A percentile compares a stretch with the other conserved stretches of the same genome.
These are phyloP conservation scores for Stichodactyla helianthus DNA, from an alignment of 64 coral and sea anemone species.

Conservation along the genomic window DNA sequence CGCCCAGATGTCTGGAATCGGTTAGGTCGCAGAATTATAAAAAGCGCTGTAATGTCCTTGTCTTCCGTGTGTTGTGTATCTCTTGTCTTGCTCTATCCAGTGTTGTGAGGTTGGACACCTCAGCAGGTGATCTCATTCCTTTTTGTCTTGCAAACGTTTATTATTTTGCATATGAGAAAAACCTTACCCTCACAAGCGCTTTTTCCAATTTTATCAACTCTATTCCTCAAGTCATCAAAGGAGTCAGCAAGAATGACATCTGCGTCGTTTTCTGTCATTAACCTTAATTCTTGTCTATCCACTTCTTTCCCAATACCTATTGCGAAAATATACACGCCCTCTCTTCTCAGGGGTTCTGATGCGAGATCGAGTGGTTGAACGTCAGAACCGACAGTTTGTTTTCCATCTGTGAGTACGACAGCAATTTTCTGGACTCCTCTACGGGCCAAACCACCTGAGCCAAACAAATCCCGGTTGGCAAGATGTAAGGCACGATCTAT, in stretches of 20 bases:
- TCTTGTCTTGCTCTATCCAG: no score
- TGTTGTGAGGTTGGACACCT: no score
- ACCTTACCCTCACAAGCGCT: slow-evolving; percentile 16
- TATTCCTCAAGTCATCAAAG: slow-evolving; percentile 10
- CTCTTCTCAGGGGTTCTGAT: slow-evolving; percentile 14
- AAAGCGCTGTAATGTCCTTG: no score
- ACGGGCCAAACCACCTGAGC: slow-evolving; percentile 7
- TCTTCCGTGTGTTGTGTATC: no score
- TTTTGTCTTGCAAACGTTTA: no score
- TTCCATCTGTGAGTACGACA: slow-evolving; percentile 39
- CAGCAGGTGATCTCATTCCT: no score
- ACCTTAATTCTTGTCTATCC: slow-evolving; percentile 14
- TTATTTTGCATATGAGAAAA: not conserved
- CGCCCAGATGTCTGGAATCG: no score
- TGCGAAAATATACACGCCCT: not conserved
- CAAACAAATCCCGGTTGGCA: slow-evolving; percentile 18
- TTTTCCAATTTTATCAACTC: not conserved
- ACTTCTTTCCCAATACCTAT: slow-evolving; percentile 23
- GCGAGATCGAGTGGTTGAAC: slow-evolving; percentile 1
- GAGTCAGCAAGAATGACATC: not conserved
- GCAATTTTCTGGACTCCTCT: slow-evolving; percentile 38
- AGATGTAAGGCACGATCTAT: slow-evolving; percentile 35
- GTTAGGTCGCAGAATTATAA: no score
- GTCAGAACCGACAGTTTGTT: slow-evolving; percentile 1
- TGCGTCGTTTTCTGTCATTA: slow-evolving; percentile 25